phyloP scores from a whole-genome alignment of 2,888 invertebrate species.

The Melanostoma mellinum region DNA sequence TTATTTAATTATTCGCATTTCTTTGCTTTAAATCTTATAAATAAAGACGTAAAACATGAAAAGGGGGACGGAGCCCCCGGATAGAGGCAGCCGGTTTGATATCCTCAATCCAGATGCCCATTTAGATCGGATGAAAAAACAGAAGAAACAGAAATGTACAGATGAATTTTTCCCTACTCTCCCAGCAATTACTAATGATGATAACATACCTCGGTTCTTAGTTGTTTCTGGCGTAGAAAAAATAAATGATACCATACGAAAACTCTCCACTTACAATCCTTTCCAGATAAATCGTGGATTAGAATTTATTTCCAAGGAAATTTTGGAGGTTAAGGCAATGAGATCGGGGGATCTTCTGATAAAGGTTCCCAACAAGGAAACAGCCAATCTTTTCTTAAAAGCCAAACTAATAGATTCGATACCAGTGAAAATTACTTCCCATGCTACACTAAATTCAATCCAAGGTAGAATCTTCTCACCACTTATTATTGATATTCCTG shows the following conservation, averaged over 20 bases:
- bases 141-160: neutral
- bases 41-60: too few species aligned
- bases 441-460: neutral
- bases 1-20: too few species aligned
- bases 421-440: slow-evolving; percentile 18
- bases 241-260: neutral
- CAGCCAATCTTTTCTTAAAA: slow-evolving; percentile 11
- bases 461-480: slow-evolving; percentile 9
- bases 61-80: too few species aligned
- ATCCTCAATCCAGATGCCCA: neutral
- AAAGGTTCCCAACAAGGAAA: neutral
- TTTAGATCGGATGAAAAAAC: slow-evolving; percentile 9
- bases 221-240: slow-evolving; percentile 9
- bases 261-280: slow-evolving; percentile 9
- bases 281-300: slow-evolving; percentile 22
- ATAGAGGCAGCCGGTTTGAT: neutral
- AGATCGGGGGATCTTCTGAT: slow-evolving; percentile 9
- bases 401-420: neutral
- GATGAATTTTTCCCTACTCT: slow-evolving; percentile 4
- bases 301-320: slow-evolving; percentile 20
- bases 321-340: slow-evolving; percentile 6
- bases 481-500: slow-evolving; percentile 3
- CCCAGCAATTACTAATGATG: neutral
- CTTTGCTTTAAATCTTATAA: too few species aligned
- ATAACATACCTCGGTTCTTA: neutral